A percentile compares a stretch with the other conserved stretches of the same genome.
Conservation (phyloP, 2,113 vertebrate genomes). For the Promerops cafer region DNA sequence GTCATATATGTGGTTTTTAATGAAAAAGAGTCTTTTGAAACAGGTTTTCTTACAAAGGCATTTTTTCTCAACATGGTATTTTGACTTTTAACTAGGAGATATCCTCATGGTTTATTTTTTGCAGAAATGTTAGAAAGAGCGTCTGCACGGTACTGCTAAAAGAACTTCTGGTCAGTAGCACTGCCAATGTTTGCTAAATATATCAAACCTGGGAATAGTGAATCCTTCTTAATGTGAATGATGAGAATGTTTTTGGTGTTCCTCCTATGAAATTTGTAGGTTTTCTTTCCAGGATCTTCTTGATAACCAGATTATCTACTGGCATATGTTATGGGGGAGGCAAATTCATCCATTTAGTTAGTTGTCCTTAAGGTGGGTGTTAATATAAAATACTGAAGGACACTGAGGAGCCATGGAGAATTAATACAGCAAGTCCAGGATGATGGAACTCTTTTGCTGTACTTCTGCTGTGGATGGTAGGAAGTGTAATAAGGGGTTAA, state of each 20-base stretch:
- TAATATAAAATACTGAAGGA: background rate
- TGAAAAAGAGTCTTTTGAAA: background rate
- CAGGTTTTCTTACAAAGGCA: background rate
- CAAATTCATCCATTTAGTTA: background rate
- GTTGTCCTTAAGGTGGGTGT: background rate
- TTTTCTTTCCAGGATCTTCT: background rate
- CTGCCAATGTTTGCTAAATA: background rate
- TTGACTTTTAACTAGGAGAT: background rate
- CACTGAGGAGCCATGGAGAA: background rate
- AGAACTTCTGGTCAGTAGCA: background rate
- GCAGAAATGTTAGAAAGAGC: background rate
- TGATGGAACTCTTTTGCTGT: background rate
- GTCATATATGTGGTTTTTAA: background rate
- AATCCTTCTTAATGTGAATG: background rate
- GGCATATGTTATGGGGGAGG: background rate
- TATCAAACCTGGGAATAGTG: background rate
- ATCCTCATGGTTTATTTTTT: background rate
- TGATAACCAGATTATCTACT: background rate
- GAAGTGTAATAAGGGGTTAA: conserved; percentile 39
- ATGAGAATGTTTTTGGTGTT: background rate
- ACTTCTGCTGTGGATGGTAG: background rate
- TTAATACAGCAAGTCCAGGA: background rate
- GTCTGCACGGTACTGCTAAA: background rate
- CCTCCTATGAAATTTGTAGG: background rate
- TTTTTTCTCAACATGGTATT: background rate